Conservation (phyloP, 2,113 vertebrate species). For the Parotia lawesii region DNA sequence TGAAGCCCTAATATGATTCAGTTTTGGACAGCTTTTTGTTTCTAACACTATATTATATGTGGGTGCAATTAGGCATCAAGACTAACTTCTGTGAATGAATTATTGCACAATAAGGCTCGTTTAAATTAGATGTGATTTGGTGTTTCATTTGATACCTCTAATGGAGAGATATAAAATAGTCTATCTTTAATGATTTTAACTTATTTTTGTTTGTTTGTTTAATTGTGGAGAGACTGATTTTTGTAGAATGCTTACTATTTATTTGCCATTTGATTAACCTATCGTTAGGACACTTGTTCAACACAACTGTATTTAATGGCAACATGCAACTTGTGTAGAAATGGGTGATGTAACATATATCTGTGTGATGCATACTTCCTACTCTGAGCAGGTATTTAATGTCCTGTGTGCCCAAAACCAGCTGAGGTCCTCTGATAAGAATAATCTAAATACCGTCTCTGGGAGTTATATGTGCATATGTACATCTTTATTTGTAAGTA, state of each 20-base stretch:
- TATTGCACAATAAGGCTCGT: not conserved
- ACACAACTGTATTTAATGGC: not conserved
- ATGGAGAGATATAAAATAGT: not conserved
- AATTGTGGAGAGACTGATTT: not conserved
- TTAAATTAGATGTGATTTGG: not conserved
- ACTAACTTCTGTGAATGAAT: not conserved
- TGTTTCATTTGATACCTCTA: not conserved
- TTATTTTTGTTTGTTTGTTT: not conserved
- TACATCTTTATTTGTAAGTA: not conserved
- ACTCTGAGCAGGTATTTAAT: not conserved
- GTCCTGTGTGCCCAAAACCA: not conserved
- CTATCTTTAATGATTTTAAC: not conserved
- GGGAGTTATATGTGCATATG: accelerated
- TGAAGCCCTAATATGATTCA: not conserved
- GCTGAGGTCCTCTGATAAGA: not conserved
- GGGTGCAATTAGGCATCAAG: not conserved
- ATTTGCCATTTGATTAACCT: not conserved
- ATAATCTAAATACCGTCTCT: not conserved
- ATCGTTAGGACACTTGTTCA: not conserved
- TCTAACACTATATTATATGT: not conserved
- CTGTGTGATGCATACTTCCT: not conserved
- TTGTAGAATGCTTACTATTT: not conserved
- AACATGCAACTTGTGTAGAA: not conserved
- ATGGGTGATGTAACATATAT: not conserved
- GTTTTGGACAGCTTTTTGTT: not conserved